These are phyloP conservation scores for Pyrrhia umbra DNA, from an alignment of 2,888 invertebrate species.

Conservation along the genomic window DNA sequence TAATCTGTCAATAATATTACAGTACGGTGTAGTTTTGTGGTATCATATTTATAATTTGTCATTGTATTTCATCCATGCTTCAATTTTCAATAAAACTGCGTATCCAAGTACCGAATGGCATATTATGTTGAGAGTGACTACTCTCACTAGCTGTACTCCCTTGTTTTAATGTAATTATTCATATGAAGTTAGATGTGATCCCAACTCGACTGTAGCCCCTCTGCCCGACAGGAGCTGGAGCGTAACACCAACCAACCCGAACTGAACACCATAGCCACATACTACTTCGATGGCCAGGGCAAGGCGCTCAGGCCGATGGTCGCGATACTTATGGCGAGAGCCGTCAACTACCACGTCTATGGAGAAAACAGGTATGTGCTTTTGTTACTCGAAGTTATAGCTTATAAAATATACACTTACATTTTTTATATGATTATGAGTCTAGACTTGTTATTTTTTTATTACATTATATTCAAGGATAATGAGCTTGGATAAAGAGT, in stretches of 20 bases:
- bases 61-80: neutral
- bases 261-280: slow-evolving; percentile 97
- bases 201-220: slow-evolving; percentile 79
- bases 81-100: no score
- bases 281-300: slow-evolving; percentile 99
- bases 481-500: neutral
- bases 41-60: neutral
- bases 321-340: slow-evolving; percentile 97
- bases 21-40: no score
- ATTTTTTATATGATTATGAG: neutral
- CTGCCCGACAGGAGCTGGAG: slow-evolving; percentile 92
- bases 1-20: neutral
- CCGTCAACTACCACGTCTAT: slow-evolving; percentile 96
- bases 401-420: slow-evolving; percentile 8
- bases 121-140: no score
- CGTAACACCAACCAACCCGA: slow-evolving; percentile 95
- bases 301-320: slow-evolving; percentile 99
- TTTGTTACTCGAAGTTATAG: slow-evolving; percentile 2
- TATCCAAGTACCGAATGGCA: no score
- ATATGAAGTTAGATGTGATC: slow-evolving; percentile 64
- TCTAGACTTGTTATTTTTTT: neutral
- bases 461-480: no score
- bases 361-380: slow-evolving; percentile 94
- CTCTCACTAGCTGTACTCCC: no score
- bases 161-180: no score